Conservation (phyloP, 2,113 vertebrate species). For the Parotia lawesii region DNA sequence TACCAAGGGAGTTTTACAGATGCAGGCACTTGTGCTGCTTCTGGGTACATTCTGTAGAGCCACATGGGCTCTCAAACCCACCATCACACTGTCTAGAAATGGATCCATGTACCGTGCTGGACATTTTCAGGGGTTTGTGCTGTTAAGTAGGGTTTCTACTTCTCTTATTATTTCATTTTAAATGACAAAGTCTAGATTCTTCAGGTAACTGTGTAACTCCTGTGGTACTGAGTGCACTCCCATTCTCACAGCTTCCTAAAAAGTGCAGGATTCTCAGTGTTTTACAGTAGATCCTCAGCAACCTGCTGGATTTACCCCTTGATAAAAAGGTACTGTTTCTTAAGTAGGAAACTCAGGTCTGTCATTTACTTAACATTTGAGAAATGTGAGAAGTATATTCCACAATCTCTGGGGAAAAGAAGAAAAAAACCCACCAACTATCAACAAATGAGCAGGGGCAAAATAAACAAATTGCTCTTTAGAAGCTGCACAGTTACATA, state of each 20-base stretch:
- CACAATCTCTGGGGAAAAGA: background rate
- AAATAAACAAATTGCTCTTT: slow-evolving; percentile 11
- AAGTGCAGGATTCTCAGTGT: background rate
- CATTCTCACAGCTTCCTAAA: background rate
- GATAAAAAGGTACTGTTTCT: background rate
- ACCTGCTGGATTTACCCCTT: background rate
- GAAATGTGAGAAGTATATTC: background rate
- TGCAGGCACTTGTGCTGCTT: background rate
- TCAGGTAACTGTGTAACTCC: background rate
- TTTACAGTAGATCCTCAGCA: background rate
- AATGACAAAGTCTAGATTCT: background rate
- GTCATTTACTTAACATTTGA: background rate
- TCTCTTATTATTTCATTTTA: background rate
- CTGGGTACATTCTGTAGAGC: accelerated
- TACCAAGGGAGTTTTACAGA: background rate
- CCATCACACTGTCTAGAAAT: background rate
- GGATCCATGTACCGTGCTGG: background rate
- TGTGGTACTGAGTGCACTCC: background rate
- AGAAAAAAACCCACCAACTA: background rate
- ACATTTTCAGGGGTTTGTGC: background rate
- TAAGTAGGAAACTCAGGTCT: background rate
- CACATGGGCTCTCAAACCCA: background rate
- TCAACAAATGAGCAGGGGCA: background rate
- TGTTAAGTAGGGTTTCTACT: background rate
- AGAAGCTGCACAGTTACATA: background rate